These are phyloP conservation scores for Platyscapa corneri DNA, from an alignment of 1,140 invertebrate genomes.

Conservation along the genomic window DNA sequence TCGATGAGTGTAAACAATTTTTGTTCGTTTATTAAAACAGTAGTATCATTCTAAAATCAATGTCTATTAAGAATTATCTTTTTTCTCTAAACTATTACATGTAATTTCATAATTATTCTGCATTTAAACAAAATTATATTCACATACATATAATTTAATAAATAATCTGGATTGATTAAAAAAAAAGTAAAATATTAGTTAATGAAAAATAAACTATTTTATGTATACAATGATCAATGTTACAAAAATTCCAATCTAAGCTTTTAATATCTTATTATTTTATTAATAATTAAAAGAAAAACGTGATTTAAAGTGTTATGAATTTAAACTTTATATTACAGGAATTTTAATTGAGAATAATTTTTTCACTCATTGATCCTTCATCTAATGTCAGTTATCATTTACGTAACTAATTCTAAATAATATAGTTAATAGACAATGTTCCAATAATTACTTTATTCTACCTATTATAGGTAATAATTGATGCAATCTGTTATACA, in stretches of 20 bases:
- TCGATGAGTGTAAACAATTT: background rate
- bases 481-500: background rate
- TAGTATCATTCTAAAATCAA: background rate
- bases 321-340: background rate
- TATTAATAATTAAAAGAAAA: background rate
- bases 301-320: background rate
- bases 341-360: background rate
- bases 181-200: background rate
- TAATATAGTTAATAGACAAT: background rate
- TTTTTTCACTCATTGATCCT: background rate
- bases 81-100: background rate
- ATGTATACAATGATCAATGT: too few species aligned
- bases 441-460: background rate
- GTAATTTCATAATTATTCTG: background rate
- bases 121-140: background rate
- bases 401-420: background rate
- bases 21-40: background rate
- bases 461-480: background rate
- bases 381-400: background rate
- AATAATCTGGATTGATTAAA: background rate
- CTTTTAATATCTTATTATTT: background rate
- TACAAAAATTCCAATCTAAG: background rate
- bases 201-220: too few species aligned
- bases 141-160: background rate
- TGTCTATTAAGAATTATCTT: background rate